These are phyloP conservation scores for Vidua macroura DNA, from an alignment of 2,113 vertebrate genomes.

Conservation along the genomic window DNA sequence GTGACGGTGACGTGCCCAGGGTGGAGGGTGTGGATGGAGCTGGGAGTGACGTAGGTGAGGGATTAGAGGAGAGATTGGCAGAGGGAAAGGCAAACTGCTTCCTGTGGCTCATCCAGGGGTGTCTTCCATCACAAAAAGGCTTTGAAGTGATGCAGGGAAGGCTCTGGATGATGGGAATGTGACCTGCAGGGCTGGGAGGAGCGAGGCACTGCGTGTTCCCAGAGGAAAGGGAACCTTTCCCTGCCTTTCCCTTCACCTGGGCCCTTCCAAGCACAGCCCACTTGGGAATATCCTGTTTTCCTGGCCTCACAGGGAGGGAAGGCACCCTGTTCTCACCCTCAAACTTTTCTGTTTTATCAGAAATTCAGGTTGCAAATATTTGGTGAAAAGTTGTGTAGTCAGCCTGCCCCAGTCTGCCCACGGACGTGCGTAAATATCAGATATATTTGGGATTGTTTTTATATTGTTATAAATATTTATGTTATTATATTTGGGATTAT, in stretches of 20 bases:
- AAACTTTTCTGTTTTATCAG: background rate
- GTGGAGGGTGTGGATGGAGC: background rate
- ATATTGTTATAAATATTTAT: too few species aligned
- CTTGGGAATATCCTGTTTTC: background rate
- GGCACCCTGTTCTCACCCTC: accelerated
- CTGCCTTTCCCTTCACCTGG: background rate
- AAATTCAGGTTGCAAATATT: background rate
- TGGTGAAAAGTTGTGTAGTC: background rate
- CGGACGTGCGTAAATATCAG: accelerated
- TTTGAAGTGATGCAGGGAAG: background rate
- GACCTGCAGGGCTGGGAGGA: background rate
- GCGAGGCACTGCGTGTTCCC: accelerated
- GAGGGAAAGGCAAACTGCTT: background rate
- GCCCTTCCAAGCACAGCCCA: background rate
- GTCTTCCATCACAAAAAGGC: background rate
- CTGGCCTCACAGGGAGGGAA: background rate
- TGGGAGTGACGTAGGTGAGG: background rate
- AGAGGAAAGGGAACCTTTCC: background rate
- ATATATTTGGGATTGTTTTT: accelerated
- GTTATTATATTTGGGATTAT: background rate
- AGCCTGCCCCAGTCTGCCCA: background rate
- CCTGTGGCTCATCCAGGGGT: background rate
- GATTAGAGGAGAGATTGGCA: background rate
- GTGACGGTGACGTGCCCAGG: background rate
- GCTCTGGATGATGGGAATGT: background rate